Percentiles rank a stretch among this genome's conserved stretches.
These are phyloP conservation scores for Lysandra bellargus DNA, from an alignment of 2,888 invertebrate genomes.

Conservation along the genomic window DNA sequence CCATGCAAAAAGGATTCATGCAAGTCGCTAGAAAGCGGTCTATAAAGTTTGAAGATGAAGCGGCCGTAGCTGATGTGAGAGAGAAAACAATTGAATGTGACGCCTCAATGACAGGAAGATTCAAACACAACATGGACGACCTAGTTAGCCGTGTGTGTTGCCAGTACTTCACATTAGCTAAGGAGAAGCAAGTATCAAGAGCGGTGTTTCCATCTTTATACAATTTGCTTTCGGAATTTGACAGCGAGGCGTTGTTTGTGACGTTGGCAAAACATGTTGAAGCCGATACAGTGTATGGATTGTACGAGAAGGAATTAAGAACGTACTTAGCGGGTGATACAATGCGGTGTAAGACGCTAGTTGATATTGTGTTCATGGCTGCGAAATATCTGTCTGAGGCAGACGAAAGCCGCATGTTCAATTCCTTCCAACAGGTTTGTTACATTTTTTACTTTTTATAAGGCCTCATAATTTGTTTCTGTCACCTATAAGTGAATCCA, in stretches of 20 bases:
- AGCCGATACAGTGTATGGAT: slow-evolving; percentile 44
- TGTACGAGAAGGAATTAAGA: slow-evolving; percentile 63
- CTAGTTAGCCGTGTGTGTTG: slow-evolving; percentile 70
- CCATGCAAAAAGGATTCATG: slow-evolving; percentile 51
- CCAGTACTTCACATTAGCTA: slow-evolving; percentile 80
- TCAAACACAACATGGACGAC: slow-evolving; percentile 66
- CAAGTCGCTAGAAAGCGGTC: slow-evolving; percentile 52
- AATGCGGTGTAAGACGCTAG: slow-evolving; percentile 75
- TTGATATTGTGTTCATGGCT: slow-evolving; percentile 83
- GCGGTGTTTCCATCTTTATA: slow-evolving; percentile 75
- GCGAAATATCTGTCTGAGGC: slow-evolving; percentile 75
- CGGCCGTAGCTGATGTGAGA: neutral
- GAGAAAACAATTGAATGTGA: slow-evolving; percentile 41
- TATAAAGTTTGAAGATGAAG: slow-evolving; percentile 54
- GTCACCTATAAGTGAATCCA: too few species aligned
- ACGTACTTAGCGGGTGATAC: slow-evolving; percentile 75
- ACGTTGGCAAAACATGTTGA: slow-evolving; percentile 57
- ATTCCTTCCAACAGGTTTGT: slow-evolving; percentile 78
- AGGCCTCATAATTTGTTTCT: too few species aligned
- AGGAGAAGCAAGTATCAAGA: slow-evolving; percentile 58
- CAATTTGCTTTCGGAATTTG: slow-evolving; percentile 79
- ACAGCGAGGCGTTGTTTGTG: slow-evolving; percentile 73
- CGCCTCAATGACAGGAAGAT: slow-evolving; percentile 50
- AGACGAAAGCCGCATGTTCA: slow-evolving; percentile 78
- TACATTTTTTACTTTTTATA: neutral